These are phyloP conservation scores for Babyrousa celebensis DNA, from an alignment of 2,797 vertebrate genomes.

Conservation along the genomic window DNA sequence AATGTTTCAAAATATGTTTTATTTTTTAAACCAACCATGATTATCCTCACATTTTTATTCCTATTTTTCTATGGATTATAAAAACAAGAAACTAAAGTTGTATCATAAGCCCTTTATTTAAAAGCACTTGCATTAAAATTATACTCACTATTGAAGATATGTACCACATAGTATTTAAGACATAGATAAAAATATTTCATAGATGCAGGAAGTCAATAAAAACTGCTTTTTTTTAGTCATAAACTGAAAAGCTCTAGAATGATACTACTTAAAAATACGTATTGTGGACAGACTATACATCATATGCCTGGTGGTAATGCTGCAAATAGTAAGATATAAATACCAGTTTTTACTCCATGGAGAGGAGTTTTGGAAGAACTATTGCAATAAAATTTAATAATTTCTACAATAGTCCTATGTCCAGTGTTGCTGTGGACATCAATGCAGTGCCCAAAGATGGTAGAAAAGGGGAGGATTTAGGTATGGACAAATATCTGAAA, in stretches of 20 bases:
- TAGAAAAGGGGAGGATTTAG: not conserved
- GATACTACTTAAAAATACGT: not conserved
- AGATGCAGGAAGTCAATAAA: not conserved
- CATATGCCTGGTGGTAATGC: not conserved
- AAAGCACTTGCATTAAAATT: not conserved
- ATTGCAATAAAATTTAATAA: not conserved
- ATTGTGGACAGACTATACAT: too few species aligned
- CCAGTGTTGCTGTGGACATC: not conserved
- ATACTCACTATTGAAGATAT: not conserved
- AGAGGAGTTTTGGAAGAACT: not conserved
- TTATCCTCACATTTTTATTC: not conserved
- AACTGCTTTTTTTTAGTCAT: not conserved
- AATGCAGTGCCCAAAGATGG: not conserved
- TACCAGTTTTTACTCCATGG: not conserved
- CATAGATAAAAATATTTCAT: not conserved
- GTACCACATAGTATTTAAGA: not conserved
- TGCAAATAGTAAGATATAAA: not conserved
- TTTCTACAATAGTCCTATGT: not conserved
- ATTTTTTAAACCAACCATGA: slow-evolving; percentile 4
- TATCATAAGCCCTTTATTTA: not conserved
- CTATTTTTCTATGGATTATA: not conserved
- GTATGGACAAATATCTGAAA: not conserved
- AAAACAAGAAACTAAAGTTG: not conserved
- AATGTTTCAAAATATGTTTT: not conserved
- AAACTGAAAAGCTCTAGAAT: not conserved